Base-by-base conservation (phyloP, 2,888 invertebrate genomes). In the Polylopha cassiicola region DNA sequence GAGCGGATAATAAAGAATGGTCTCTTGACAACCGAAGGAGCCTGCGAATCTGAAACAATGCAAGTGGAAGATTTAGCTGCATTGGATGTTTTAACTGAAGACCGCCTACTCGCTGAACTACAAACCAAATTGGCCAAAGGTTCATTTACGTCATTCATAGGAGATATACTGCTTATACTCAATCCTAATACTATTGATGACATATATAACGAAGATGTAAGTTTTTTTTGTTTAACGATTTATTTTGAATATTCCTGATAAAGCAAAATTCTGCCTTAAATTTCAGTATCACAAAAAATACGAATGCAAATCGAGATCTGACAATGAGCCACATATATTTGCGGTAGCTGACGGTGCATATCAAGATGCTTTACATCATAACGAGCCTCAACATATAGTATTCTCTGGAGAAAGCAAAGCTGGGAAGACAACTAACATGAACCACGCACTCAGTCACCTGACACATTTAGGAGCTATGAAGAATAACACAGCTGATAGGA, bases 391-490 rank as follows among this genome's bases (percentile, higher is more conserved):
- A 72, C 92, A 95, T 69, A 91, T 98, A 43, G 87, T 97, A 3
- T 89, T 98, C 51, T 91, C 94, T 23, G 97, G 97, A 1, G 97
- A 97, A 85, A 94, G 93, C 51, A 93, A 93, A 62, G 93, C 97
- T 0, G 97, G 97, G 1, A 98, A 98, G 84, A 94, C 96, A 0
- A 92, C 93, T 17, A 95, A 92, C 65, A 92, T 93, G 70, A 81
- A 91, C 21, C 90, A 95, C 49, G 79, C 95, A 24, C 80, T 97
- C 17, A 89, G 91, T 32, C 97, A 98, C 69, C 87, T 97, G 1
- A 90, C 93, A 50, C 91, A 88, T 64, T 85, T 97, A 53, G 96
- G 97, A 32, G 89, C 91, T 55, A 95, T 90, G 66, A 88, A 86
- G 42, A 89, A 88, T 53, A 89, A 90, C 42, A 89, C 87, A 27